Percentiles rank a stretch among this genome's conserved stretches.
phyloP scores from a whole-genome alignment of 2,797 vertebrate genomes.

The Hylomyscus alleni region DNA sequence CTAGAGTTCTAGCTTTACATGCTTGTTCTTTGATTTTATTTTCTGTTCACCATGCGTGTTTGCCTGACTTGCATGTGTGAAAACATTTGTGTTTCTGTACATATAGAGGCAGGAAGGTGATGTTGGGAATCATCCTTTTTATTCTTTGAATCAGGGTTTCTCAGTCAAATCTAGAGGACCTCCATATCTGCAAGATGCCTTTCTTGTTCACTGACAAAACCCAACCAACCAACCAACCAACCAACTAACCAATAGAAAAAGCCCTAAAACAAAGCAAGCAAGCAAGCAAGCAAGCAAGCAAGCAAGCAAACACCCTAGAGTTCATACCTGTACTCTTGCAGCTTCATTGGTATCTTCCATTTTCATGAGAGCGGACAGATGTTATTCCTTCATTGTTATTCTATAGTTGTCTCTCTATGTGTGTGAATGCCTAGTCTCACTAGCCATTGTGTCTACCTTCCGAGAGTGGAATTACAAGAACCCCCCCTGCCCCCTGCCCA shows the following conservation, averaged over 20 bases:
- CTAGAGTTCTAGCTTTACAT: neutral
- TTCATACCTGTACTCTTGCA: neutral
- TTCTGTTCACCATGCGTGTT: neutral
- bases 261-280: neutral
- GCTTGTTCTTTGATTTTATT: neutral
- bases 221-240: neutral
- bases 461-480: neutral
- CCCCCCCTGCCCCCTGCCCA: no score
- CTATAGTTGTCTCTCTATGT: neutral
- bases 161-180: neutral
- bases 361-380: neutral
- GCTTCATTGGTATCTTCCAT: neutral
- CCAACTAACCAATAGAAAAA: no score
- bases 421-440: neutral
- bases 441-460: neutral
- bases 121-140: neutral
- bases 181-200: neutral
- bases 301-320: neutral
- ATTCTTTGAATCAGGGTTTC: neutral
- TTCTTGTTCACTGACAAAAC: neutral
- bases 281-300: neutral
- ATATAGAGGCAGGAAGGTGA: neutral
- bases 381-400: neutral
- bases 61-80: neutral
- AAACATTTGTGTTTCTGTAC: neutral